A percentile compares a stretch with the other conserved stretches of the same genome.
These are phyloP conservation scores for Pristionchus mayeri DNA, from an alignment of 2,888 invertebrate genomes.

Conservation along the genomic window DNA sequence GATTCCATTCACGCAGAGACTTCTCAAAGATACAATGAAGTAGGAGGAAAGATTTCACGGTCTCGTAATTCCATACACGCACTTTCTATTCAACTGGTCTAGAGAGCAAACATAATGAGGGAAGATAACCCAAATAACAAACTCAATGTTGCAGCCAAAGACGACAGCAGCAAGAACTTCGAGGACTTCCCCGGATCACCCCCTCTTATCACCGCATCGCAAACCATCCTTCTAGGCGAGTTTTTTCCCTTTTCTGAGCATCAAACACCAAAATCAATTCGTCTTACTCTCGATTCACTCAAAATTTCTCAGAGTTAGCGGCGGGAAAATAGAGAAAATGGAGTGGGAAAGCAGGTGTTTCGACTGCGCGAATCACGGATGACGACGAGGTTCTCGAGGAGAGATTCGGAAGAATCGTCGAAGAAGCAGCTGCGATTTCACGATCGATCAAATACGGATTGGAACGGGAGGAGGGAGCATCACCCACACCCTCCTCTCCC, in stretches of 20 bases:
- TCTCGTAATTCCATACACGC: no score
- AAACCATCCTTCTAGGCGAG: slow-evolving; percentile 36
- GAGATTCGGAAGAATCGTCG: slow-evolving; percentile 3
- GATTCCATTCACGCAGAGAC: no score
- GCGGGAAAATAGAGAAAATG: not conserved
- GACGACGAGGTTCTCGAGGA: not conserved
- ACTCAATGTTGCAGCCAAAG: not conserved
- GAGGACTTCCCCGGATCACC: not conserved
- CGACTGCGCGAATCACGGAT: slow-evolving; percentile 10
- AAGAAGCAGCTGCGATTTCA: not conserved
- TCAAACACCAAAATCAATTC: no score
- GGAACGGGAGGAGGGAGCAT: not conserved
- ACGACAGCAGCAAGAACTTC: not conserved
- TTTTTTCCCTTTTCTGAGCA: not conserved
- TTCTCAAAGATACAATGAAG: no score
- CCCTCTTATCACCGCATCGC: not conserved
- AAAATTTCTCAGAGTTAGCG: no score
- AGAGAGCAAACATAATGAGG: no score
- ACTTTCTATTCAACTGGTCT: no score
- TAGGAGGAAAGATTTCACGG: no score
- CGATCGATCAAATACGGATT: slow-evolving; percentile 40
- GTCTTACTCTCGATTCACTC: no score
- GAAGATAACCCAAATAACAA: no score
- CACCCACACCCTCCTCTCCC: not conserved
- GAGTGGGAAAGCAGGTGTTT: not conserved